Evolutionary conservation across 2,888 invertebrate genomes (phyloP), one percentile per base, ranked within the genome.

Genomic region (Chaetogeoica ovagalla): DNA sequence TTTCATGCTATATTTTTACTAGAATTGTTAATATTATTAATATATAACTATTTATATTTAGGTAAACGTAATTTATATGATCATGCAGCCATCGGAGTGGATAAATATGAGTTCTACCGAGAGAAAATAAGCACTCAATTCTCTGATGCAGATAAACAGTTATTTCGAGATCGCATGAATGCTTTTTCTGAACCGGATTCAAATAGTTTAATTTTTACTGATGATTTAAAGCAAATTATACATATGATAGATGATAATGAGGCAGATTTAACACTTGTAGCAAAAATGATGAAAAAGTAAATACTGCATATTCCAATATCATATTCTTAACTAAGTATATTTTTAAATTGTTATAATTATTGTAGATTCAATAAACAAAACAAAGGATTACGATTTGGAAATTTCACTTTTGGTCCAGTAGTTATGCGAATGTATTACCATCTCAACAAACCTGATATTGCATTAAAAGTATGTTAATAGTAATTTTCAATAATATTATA

Each of bases 151-250:
- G 77, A 79, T 21, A 70, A 55, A 55, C 55, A 86, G 2, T 89
- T 90, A 82, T 94, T 94, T 85, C 89, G 89, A 81, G 84, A 85
- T 0, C 93, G 93, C 87, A 94, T 95, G 93, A 86, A 84, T 17
- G 90, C 91, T 75, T 91, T 90, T 85, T 87, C 90, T 0, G 83
- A 86, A 5, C 87, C 89, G 21, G 86, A 89, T 0, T 85, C 87
- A 0, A 89, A 89, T 82, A 90, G 89, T 83, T 90, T 93, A 89
- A 89, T 95, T 83, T 95, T 94, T 84, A 93, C 94, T 9, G 94
- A 94, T 87, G 95, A 95, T 86, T 87, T 95, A 17, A 94, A 94
- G 86, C 93, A 92, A 85, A 92, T 94, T 90, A 85, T 93, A 7
- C 91, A 94, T 85, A 86, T 94, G 75, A 89, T 90, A 4, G 90